Conservation (phyloP, 2,113 vertebrate species). For the Passer montanus region DNA sequence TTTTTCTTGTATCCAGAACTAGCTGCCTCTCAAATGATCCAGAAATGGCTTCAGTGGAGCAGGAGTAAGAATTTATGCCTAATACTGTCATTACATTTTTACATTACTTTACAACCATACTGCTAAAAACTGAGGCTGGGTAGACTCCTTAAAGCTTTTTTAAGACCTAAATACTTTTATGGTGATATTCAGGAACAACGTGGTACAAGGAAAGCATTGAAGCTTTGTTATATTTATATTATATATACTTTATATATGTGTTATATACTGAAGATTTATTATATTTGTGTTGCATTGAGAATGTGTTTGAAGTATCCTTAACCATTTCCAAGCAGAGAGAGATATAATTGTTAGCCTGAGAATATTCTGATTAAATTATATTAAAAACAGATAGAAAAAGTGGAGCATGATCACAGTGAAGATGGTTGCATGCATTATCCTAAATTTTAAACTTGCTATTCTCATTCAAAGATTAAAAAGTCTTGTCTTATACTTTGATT, state of each 20-base stretch:
- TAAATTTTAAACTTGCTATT: background rate
- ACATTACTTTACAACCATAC: slow-evolving; percentile 1
- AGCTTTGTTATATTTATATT: background rate
- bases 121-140: slow-evolving; percentile 47
- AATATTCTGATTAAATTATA: background rate
- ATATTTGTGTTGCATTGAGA: background rate
- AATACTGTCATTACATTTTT: slow-evolving; percentile 9
- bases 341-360: background rate
- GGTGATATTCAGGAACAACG: background rate
- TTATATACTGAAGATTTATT: background rate
- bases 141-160: slow-evolving; percentile 56
- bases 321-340: background rate
- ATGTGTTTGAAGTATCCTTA: background rate
- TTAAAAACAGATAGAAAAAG: background rate
- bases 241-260: background rate
- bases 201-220: background rate
- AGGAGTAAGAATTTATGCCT: slow-evolving; percentile 77
- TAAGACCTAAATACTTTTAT: background rate
- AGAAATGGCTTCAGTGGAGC: slow-evolving; percentile 78
- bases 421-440: background rate
- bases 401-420: background rate
- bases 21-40: slow-evolving; percentile 83
- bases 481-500: background rate
- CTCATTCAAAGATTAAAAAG: background rate
- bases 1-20: slow-evolving; percentile 73